phyloP scores from a whole-genome alignment of 2,888 invertebrate species.

The Palloptera scutellata region DNA sequence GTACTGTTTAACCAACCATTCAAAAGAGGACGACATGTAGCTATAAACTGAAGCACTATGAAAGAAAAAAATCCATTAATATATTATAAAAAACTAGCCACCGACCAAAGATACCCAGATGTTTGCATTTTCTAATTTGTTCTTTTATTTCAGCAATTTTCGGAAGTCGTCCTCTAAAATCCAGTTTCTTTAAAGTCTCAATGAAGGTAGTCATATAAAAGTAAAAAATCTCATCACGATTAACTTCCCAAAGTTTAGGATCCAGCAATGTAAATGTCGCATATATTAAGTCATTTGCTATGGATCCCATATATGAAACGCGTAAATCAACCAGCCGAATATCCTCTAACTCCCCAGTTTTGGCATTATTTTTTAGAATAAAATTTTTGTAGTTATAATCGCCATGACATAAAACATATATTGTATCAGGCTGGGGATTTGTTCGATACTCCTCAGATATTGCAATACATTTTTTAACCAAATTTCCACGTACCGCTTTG shows the following conservation, averaged over 20 bases:
- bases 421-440: constrained; percentile 34
- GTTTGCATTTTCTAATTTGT: constrained; percentile 39
- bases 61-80: neutral
- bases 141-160: constrained; percentile 40
- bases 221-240: constrained; percentile 45
- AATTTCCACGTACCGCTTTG: constrained; percentile 8
- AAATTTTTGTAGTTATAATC: constrained; percentile 51
- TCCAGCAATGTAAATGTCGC: constrained; percentile 45
- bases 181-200: constrained; percentile 44
- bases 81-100: constrained; percentile 35
- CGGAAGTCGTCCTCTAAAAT: constrained; percentile 43
- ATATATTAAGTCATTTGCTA: constrained; percentile 45
- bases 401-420: constrained; percentile 51
- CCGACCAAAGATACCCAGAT: constrained; percentile 37
- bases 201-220: constrained; percentile 45
- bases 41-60: constrained; percentile 13
- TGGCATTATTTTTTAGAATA: constrained; percentile 44
- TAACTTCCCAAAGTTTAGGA: constrained; percentile 36
- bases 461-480: constrained; percentile 11
- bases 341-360: constrained; percentile 33
- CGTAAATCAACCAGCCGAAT: constrained; percentile 51
- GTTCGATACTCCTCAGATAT: constrained; percentile 26
- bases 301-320: constrained; percentile 46
- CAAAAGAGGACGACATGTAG: constrained; percentile 15
- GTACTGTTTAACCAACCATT: neutral